Base-by-base conservation (phyloP, 1,140 invertebrate genomes). In the Alviniconcha marisindica region DNA sequence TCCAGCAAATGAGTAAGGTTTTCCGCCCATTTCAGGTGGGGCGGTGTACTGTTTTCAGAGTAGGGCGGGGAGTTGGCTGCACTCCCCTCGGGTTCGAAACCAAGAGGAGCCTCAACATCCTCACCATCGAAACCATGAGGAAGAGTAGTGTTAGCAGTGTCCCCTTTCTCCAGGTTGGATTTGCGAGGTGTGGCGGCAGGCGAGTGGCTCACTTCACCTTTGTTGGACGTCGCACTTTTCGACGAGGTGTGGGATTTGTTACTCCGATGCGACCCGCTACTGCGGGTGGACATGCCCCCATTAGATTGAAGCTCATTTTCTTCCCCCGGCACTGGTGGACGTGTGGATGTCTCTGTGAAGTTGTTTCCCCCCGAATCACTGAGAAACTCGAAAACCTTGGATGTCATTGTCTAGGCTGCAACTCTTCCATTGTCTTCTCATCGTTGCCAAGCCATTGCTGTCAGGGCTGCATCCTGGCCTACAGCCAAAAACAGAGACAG, bases 1-100 rank as follows among this genome's bases (percentile, higher is more conserved):
- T 96, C 93, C 84, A 98, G 94, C 85, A 98, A 94, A 89, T 95
- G 95, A 90, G 96, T 95, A 85, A 98, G 94, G 89, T 96, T 96
- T 88, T 96, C 94, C 36, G 97, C 96, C 97, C 97, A 98, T 91
- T 96, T 96, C 86, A 97, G 94, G 93, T 96, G 97, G 66, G 96
- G 94, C 81, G 96, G 96, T 84, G 96, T 95, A 88, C 90, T 89
- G 80, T 91, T 92, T 86, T 93, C 92, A 63, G 90, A 90, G 84
- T 92, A 93, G 14, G 88, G 91, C 18, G 91, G 91, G 44, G 92
- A 92, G 84, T 90, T 92, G 18, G 91, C 88, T 4, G 86, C 89
- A 83, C 91, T 92, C 4, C 92, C 92, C 81, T 93, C 92, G 21
- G 92, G 92, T 87, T 92, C 91, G 84, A 92, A 92, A 14, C 92